A percentile compares a stretch with the other conserved stretches of the same genome.
phyloP scores from a whole-genome alignment of 1,140 invertebrate species.

The Oppia nitens region DNA sequence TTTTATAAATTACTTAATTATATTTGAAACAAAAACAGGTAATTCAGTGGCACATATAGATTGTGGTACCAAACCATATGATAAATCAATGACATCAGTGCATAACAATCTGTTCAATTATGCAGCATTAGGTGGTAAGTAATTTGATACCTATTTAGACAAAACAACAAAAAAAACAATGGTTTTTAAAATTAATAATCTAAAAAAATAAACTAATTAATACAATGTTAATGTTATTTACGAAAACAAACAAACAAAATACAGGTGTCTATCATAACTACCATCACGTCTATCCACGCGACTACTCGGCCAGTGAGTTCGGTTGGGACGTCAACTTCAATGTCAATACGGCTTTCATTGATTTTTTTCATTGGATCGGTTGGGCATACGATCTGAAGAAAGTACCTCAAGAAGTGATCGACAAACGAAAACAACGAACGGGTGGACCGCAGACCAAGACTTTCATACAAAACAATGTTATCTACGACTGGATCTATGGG shows the following conservation, averaged over 20 bases:
- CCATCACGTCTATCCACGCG: constrained; percentile 32
- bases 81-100: constrained; percentile 38
- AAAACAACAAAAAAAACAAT: too few relatives aligned
- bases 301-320: constrained; percentile 49
- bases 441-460: not conserved
- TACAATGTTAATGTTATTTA: too few relatives aligned
- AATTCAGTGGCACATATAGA: constrained; percentile 80
- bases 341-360: constrained; percentile 64
- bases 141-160: too few relatives aligned
- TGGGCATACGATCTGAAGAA: constrained; percentile 73
- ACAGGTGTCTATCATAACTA: not conserved
- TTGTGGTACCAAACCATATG: constrained; percentile 77
- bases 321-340: constrained; percentile 38
- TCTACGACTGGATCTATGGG: not conserved
- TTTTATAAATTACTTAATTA: constrained; percentile 60
- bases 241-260: too few relatives aligned
- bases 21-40: constrained; percentile 83
- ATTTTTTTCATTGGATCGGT: constrained; percentile 63
- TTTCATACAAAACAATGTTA: not conserved
- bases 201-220: too few relatives aligned
- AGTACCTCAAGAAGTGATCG: constrained; percentile 28
- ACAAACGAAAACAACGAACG: not conserved
- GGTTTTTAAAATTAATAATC: too few relatives aligned
- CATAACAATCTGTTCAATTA: constrained; percentile 34
- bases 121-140: constrained; percentile 33